phyloP scores from a whole-genome alignment of 2,113 vertebrate genomes.

The Hyla sarda region DNA sequence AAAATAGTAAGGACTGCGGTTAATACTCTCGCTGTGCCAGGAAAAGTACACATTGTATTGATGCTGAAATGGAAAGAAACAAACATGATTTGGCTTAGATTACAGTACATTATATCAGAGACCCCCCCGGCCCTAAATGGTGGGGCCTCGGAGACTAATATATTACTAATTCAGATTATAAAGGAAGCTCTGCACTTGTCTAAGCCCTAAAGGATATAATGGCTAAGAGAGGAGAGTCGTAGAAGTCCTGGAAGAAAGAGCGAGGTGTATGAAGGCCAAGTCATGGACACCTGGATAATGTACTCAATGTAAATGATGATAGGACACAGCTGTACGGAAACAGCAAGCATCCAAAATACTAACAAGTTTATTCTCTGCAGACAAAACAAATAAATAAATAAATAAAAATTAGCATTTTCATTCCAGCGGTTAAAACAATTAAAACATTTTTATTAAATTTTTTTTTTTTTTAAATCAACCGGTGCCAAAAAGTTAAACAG shows the following conservation, averaged over 20 bases:
- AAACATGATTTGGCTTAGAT: conserved; percentile 9
- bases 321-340: not conserved
- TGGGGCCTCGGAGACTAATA: conserved; percentile 20
- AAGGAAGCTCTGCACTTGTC: conserved; percentile 26
- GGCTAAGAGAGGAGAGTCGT: not conserved
- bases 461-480: too few species aligned
- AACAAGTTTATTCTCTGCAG: not conserved
- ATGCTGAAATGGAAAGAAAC: conserved; percentile 25
- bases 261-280: conserved; percentile 14
- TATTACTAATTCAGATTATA: conserved; percentile 10
- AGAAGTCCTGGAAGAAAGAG: not conserved
- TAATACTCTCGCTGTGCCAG: not conserved
- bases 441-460: too few species aligned
- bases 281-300: conserved; percentile 30
- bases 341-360: not conserved
- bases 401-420: not conserved
- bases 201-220: not conserved
- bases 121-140: not conserved
- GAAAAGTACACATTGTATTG: conserved; percentile 6
- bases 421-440: not conserved
- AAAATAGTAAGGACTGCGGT: conserved; percentile 15
- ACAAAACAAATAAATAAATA: too few species aligned
- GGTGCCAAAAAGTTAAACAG: too few species aligned
- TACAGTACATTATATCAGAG: conserved; percentile 9
- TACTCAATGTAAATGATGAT: not conserved